phyloP scores from a whole-genome alignment of 2,113 vertebrate species.

The Gopherus evgoodei region DNA sequence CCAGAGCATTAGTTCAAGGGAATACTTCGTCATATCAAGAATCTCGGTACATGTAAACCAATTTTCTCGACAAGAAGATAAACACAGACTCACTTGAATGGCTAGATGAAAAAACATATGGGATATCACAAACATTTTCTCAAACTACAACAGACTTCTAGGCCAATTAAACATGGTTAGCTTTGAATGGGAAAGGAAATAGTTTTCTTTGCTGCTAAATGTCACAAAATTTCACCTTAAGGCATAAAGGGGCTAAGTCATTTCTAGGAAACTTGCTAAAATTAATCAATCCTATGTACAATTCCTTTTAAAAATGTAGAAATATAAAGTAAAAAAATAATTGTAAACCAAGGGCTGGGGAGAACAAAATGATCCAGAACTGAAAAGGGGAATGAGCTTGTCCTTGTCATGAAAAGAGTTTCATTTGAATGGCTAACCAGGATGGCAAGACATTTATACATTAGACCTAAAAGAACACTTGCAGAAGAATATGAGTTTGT shows the following conservation, averaged over 20 bases:
- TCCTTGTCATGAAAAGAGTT: background rate
- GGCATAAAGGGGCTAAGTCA: slow-evolving; percentile 78
- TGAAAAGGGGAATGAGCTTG: background rate
- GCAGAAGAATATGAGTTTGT: background rate
- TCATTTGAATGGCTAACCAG: background rate
- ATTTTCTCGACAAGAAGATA: slow-evolving; percentile 82
- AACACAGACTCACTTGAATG: slow-evolving; percentile 83
- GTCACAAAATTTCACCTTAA: slow-evolving; percentile 83
- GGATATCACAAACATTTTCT: slow-evolving; percentile 86
- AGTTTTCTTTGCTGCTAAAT: slow-evolving; percentile 90
- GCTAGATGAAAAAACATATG: slow-evolving; percentile 82
- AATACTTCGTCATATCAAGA: slow-evolving; percentile 83
- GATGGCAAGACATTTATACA: background rate
- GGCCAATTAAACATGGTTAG: slow-evolving; percentile 88
- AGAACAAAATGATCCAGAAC: background rate
- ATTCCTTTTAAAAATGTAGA: slow-evolving; percentile 53
- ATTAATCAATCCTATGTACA: slow-evolving; percentile 64
- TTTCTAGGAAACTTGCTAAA: slow-evolving; percentile 77
- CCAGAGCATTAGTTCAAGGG: slow-evolving; percentile 78
- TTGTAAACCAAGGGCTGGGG: background rate
- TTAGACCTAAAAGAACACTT: background rate
- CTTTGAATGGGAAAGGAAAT: slow-evolving; percentile 89
- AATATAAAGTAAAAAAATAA: background rate
- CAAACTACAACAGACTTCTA: slow-evolving; percentile 86
- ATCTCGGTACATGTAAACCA: slow-evolving; percentile 82